Base-by-base conservation (phyloP, 2,797 vertebrate genomes). In the Tachyglossus aculeatus region DNA sequence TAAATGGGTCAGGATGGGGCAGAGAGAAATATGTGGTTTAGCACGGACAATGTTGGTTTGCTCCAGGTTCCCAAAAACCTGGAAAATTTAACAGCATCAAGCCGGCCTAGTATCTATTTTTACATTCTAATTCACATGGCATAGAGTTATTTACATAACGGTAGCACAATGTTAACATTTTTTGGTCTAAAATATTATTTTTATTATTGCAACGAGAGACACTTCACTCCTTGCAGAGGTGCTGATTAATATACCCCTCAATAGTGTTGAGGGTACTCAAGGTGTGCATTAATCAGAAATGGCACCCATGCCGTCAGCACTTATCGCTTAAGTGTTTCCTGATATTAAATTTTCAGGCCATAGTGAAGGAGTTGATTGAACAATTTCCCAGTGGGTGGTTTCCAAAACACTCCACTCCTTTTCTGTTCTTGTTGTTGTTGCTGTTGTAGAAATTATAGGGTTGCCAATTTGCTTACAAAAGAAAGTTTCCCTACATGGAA, bases 391-490 rank as follows among this genome's bases (percentile, higher is more conserved):
- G 22, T 24, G 25, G 48, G 19, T 33, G 71, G 33, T 40, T 57
- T 52, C 51, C 21, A 36, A 15, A 29, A 65, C 50, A 24, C n/a
- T n/a, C n/a, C 45, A 71, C 25, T 54, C 37, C 48, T 29, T 2
- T 67, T 16, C 53, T 36, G 56, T 56, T 81, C 82, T 69, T 56
- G 19, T 57, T 52, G 65, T 69, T 80, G 39, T 19, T 55, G 7
- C 24, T 80, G 39, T 19, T 55, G 7, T 21, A 54, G 64, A 71
- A 83, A 32, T 65, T 60, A 71, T 9, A 64, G n/a, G 12, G 67
- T 73, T 74, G 66, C 2, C 56, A 73, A 66, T 24, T 43, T 40
- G 59, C 68, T 81, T 77, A 77, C n/a, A 81, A 78, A 67, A n/a
- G 67, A 74, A 41, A 25, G 1, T 7, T 15, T 62, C 74, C 44